Evolutionary conservation across 2,888 invertebrate species (phyloP).

Genomic region (Trypoxylon attenuatum): DNA sequence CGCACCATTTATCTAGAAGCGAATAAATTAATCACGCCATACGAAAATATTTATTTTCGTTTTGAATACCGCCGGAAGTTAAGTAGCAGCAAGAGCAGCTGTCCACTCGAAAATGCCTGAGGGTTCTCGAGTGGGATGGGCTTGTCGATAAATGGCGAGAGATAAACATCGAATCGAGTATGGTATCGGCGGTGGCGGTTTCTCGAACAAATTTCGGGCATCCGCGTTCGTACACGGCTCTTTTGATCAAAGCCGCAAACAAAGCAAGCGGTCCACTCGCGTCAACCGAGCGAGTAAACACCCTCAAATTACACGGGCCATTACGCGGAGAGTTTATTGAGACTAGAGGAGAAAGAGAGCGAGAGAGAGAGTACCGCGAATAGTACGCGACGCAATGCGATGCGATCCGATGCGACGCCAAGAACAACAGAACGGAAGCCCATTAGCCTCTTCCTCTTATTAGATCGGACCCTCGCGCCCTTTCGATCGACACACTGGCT

Average conservation of each 20-base stretch:
- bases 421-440: conserved; percentile 50
- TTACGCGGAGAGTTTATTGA: conserved; percentile 48
- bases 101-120: conserved; percentile 30
- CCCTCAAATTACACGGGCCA: conserved; percentile 56
- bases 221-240: no score
- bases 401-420: conserved; percentile 31
- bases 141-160: no score
- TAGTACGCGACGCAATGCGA: no score
- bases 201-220: no score
- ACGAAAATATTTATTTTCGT: neutral
- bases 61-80: conserved; percentile 1
- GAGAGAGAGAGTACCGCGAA: conserved; percentile 28
- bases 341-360: no score
- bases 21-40: neutral
- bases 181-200: conserved; percentile 5
- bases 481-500: no score
- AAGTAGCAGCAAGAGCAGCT: conserved; percentile 9
- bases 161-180: conserved; percentile 35
- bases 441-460: conserved; percentile 55
- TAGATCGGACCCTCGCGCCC: no score
- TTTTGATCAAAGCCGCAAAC: conserved; percentile 35
- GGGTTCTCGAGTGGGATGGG: no score
- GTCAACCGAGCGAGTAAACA: conserved; percentile 51
- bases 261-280: conserved; percentile 28
- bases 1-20: conserved; percentile 12